Percentiles rank a stretch among this genome's conserved stretches.
Conservation (phyloP, 2,797 vertebrate genomes). For the Cynopterus sphinx region DNA sequence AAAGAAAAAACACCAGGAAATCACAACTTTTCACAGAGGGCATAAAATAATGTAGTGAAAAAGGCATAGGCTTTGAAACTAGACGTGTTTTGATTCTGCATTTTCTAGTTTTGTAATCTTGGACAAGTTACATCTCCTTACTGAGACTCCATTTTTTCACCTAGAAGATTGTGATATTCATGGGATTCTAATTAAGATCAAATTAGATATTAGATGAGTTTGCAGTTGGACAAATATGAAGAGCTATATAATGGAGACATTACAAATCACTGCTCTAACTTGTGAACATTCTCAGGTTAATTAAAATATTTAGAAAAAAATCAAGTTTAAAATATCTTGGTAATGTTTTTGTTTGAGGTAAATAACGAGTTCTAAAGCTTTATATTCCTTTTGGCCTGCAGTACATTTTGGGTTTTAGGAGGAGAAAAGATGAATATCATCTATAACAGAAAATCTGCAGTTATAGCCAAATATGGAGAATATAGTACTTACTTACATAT, state of each 20-base stretch:
- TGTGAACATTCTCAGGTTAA: background rate
- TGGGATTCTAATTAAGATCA: background rate
- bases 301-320: conserved; percentile 13
- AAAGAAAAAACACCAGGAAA: conserved; percentile 44
- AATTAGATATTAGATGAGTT: background rate
- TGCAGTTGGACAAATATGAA: background rate
- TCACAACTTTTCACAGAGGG: conserved; percentile 50
- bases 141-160: conserved; percentile 27
- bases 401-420: background rate
- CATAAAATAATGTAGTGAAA: background rate
- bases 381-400: background rate
- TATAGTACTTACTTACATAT: background rate
- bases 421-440: background rate
- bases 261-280: background rate
- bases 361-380: conserved; percentile 20
- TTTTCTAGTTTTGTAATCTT: conserved; percentile 32
- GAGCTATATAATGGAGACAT: background rate
- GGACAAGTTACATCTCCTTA: background rate
- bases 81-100: background rate
- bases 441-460: background rate
- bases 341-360: conserved; percentile 5
- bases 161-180: conserved; percentile 14
- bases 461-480: conserved; percentile 10
- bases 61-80: background rate
- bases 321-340: background rate